These are phyloP conservation scores for Cettia cetti DNA, from an alignment of 2,113 vertebrate genomes.

Conservation along the genomic window DNA sequence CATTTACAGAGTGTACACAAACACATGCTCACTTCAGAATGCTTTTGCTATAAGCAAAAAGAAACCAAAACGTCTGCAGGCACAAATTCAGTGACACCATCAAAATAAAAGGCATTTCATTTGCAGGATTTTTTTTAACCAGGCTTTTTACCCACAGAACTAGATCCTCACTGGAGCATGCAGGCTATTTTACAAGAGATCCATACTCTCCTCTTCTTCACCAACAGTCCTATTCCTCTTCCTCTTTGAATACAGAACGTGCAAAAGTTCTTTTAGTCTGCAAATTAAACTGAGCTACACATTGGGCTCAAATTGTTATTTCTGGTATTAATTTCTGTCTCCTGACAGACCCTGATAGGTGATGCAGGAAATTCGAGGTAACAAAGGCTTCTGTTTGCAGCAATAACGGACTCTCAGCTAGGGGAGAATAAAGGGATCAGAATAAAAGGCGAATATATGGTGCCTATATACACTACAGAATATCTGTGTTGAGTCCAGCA, in stretches of 20 bases:
- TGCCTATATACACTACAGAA: constrained; percentile 4
- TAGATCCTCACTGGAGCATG: neutral
- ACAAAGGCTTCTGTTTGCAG: constrained; percentile 50
- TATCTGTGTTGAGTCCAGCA: constrained; percentile 49
- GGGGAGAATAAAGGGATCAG: neutral
- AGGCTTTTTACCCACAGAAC: neutral
- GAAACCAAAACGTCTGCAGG: neutral
- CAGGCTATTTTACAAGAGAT: neutral
- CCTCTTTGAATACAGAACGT: neutral
- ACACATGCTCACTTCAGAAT: neutral
- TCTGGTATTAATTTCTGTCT: constrained; percentile 52
- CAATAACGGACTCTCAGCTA: neutral
- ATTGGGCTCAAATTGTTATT: constrained; percentile 13
- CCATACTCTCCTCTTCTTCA: neutral
- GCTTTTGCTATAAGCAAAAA: neutral
- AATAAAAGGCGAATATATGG: constrained; percentile 13
- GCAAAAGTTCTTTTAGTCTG: neutral
- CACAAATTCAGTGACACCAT: neutral
- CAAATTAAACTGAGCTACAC: constrained; percentile 22
- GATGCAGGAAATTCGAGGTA: constrained; percentile 38
- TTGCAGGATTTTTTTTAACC: neutral
- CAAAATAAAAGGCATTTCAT: neutral
- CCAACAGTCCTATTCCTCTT: neutral
- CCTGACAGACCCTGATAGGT: constrained; percentile 37
- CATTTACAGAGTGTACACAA: neutral